Percentiles rank a stretch among this genome's conserved stretches.
Evolutionary conservation across 2,888 invertebrate species (phyloP).

Genomic region (Heteromurus nitidus): DNA sequence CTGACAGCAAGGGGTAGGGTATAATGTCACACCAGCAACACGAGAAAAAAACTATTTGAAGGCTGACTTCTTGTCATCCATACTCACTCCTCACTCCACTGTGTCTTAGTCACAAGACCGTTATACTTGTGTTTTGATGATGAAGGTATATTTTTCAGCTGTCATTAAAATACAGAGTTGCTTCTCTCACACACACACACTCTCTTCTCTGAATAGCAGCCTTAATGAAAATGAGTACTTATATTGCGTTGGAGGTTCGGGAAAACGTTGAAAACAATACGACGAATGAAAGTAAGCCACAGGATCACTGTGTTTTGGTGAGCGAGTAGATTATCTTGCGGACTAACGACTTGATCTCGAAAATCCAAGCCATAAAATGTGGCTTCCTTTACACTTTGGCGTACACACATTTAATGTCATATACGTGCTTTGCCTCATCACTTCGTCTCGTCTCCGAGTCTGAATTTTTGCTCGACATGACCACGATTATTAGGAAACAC

Average conservation of each 20-base stretch:
- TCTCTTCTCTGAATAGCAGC: background rate
- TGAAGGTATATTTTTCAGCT: too few relatives aligned
- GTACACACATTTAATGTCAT: constrained; percentile 32
- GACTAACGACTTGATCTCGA: constrained; percentile 54
- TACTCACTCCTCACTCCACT: too few relatives aligned
- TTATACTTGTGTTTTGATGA: background rate
- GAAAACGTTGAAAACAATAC: constrained; percentile 42
- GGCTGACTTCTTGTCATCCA: background rate
- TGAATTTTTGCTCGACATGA: constrained; percentile 37
- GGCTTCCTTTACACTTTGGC: constrained; percentile 39
- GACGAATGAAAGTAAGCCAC: constrained; percentile 31
- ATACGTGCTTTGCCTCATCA: constrained; percentile 5
- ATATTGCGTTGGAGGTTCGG: constrained; percentile 4
- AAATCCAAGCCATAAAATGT: constrained; percentile 48
- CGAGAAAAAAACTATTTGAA: background rate
- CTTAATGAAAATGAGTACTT: constrained; percentile 32
- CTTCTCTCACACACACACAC: background rate
- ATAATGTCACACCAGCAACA: constrained; percentile 5
- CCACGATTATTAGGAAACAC: constrained; percentile 39
- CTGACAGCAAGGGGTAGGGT: constrained; percentile 13
- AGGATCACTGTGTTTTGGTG: constrained; percentile 17
- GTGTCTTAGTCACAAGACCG: background rate
- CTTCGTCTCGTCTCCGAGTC: constrained; percentile 2
- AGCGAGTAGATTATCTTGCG: constrained; percentile 30
- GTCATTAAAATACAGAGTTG: background rate